Base-by-base conservation (phyloP, 2,113 vertebrate genomes). In the Solenodon paradoxus region DNA sequence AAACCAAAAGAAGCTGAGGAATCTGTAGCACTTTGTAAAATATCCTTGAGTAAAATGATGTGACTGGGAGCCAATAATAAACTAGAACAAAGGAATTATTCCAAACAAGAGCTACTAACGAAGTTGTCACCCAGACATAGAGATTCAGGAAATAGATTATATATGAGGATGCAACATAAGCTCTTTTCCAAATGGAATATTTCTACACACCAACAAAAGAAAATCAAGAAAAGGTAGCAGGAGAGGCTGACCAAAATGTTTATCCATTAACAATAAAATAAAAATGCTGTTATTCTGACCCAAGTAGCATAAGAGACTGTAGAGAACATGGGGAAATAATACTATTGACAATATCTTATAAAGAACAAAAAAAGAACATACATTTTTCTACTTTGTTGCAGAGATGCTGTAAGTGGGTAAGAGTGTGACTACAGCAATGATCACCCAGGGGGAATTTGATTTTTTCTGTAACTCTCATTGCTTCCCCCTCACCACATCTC, bases 11-110 rank as follows among this genome's bases (percentile, higher is more conserved):
- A 87, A 24, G 3, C 30, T 93, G 88, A 87, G 59, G 94, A 94
- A 96, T 63, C 3, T 7, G 28, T 0, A 24, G 88, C 75, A 72
- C 35, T 88, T 95, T 40, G 24, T 57, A 45, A 88, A 95, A 81
- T 74, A 92, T 22, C 68, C 85, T 75, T 2, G 17, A 79, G 64
- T 64, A 75, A 71, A 94, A 86, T n/a, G 51, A 2, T 94, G 47
- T 86, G 64, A 71, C 64, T 88, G 55, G 77, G 63, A 24, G 22
- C 94, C 93, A 96, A 93, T 97, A 96, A 97, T 40, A 69, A 92
- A 86, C 53, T 42, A 16, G 89, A 97, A 92, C 53, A 97, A 81
- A 82, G 16, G n/a, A 72, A 74, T 11, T 26, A 0, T 79, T 72
- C 26, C 24, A 80, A 57, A 57, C 0, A 75, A 80, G 72, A 9